Percentiles rank a stretch among this genome's conserved stretches.
phyloP scores from a whole-genome alignment of 2,797 vertebrate species.

The Gallinago stenura region DNA sequence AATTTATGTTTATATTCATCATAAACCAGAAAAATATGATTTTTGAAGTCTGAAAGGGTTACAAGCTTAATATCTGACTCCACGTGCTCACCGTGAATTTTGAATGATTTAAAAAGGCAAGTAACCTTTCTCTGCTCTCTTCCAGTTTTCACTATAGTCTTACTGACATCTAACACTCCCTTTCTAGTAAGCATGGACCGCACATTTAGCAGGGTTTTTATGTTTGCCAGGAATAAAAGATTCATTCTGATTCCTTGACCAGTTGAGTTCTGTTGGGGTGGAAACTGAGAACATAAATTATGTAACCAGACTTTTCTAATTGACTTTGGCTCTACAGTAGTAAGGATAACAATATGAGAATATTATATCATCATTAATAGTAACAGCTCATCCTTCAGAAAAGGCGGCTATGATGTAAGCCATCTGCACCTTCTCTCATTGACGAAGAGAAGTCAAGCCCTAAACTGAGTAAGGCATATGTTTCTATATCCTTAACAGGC shows the following conservation, averaged over 20 bases:
- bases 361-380: neutral
- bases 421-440: neutral
- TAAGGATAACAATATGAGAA: neutral
- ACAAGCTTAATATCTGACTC: neutral
- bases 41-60: neutral
- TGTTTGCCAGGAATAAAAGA: neutral
- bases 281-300: slow-evolving; percentile 1
- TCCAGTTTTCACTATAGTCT: neutral
- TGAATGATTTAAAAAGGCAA: neutral
- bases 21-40: neutral
- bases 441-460: neutral
- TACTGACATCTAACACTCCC: neutral
- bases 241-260: neutral
- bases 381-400: neutral
- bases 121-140: neutral
- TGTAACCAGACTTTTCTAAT: neutral
- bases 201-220: neutral
- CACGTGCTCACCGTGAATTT: neutral
- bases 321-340: neutral
- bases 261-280: neutral
- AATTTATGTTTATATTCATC: neutral
- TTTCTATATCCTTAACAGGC: neutral
- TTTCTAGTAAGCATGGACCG: neutral
- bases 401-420: neutral
- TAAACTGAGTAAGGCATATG: neutral